phyloP scores from a whole-genome alignment of 1,140 invertebrate species.

The Zeugodacus cucurbitae region DNA sequence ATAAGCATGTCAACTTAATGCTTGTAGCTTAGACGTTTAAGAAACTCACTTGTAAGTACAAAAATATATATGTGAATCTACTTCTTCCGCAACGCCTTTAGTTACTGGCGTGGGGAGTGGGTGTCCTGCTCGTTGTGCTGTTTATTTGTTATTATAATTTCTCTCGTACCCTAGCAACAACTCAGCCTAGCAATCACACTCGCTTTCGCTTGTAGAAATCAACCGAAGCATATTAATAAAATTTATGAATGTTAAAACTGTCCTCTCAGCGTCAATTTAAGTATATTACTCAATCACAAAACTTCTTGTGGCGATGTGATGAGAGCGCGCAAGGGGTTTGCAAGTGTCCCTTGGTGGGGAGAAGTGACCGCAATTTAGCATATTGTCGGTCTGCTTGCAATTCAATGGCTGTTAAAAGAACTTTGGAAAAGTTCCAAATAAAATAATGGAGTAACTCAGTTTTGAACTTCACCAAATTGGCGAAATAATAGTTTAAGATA shows the following conservation, averaged over 20 bases:
- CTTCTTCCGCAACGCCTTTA: too few relatives aligned
- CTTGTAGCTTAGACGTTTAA: neutral
- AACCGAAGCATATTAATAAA: neutral
- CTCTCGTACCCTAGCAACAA: neutral
- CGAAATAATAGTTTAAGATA: too few relatives aligned
- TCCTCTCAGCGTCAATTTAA: neutral
- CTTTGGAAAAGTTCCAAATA: too few relatives aligned
- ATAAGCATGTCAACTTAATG: conserved; percentile 4
- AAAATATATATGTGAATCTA: neutral
- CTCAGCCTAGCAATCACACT: neutral
- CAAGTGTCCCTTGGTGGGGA: neutral
- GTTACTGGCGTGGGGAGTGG: neutral
- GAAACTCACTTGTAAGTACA: neutral
- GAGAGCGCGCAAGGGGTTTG: neutral
- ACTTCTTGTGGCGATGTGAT: neutral
- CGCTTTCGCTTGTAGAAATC: neutral
- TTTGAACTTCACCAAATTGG: too few relatives aligned
- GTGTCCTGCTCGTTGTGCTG: neutral
- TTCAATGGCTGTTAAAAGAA: too few relatives aligned
- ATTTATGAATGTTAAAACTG: neutral
- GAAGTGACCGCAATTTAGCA: neutral
- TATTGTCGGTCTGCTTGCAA: neutral
- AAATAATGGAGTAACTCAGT: too few relatives aligned
- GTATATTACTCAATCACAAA: neutral
- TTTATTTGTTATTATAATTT: neutral